phyloP scores from a whole-genome alignment of 2,113 vertebrate species.

The Percopsis transmontana region DNA sequence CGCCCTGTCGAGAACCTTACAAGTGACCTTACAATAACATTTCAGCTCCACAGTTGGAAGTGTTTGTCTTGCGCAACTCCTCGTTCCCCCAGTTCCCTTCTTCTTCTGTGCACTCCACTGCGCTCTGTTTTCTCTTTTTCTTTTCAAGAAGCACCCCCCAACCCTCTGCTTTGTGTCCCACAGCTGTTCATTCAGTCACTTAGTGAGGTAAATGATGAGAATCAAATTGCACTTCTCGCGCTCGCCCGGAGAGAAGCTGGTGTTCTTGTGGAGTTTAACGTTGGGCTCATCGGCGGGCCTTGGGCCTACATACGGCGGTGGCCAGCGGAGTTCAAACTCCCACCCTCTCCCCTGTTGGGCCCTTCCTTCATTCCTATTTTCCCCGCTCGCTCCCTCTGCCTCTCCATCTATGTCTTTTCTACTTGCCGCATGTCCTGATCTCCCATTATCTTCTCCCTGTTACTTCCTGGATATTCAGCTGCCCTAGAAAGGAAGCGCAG shows the following conservation, averaged over 20 bases:
- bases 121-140: slow-evolving; percentile 39
- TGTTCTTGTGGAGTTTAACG: slow-evolving; percentile 51
- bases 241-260: slow-evolving; percentile 50
- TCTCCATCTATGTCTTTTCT: background rate
- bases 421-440: background rate
- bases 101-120: background rate
- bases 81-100: background rate
- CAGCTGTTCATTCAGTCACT: slow-evolving; percentile 73
- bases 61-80: slow-evolving; percentile 68
- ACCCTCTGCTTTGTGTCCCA: slow-evolving; percentile 26
- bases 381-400: background rate
- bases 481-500: background rate
- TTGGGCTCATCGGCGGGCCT: slow-evolving; percentile 59
- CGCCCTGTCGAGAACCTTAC: slow-evolving; percentile 52
- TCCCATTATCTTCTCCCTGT: background rate
- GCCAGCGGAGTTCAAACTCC: slow-evolving; percentile 12
- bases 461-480: background rate
- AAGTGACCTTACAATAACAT: slow-evolving; percentile 72
- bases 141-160: slow-evolving; percentile 18
- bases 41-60: slow-evolving; percentile 63
- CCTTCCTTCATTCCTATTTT: background rate
- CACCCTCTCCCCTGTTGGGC: background rate
- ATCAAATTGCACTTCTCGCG: slow-evolving; percentile 35
- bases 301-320: slow-evolving; percentile 19
- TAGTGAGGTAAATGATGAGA: slow-evolving; percentile 72